A percentile compares a stretch with the other conserved stretches of the same genome.
Evolutionary conservation across 2,113 vertebrate genomes (phyloP).

Genomic region (Actenoides lindsayi): DNA sequence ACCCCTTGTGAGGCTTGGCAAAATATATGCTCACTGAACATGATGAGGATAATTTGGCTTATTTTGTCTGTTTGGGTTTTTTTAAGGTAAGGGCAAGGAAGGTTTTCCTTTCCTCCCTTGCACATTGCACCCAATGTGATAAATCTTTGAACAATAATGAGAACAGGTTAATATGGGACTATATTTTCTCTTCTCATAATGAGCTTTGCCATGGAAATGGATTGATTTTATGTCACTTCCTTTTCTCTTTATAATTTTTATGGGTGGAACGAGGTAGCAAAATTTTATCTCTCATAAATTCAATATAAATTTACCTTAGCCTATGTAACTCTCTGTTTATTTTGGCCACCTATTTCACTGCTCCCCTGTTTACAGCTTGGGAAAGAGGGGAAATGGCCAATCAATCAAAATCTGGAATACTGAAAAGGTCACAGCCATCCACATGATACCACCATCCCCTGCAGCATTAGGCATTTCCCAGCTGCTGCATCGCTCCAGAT

Average conservation of each 20-base stretch:
- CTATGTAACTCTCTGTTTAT: neutral
- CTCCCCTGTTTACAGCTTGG: neutral
- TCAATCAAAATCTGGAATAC: constrained; percentile 9
- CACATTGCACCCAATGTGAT: neutral
- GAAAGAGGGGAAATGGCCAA: neutral
- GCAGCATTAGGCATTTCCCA: neutral
- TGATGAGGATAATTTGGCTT: neutral
- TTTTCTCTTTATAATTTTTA: constrained; percentile 58
- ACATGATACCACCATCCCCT: neutral
- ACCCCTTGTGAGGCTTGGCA: neutral
- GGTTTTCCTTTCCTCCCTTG: constrained; percentile 5
- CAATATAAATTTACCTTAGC: constrained; percentile 1
- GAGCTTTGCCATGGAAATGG: constrained; percentile 50
- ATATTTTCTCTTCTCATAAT: constrained; percentile 57
- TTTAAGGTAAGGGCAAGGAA: neutral
- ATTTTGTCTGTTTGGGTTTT: neutral
- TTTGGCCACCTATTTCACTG: constrained; percentile 9
- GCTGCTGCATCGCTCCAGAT: neutral
- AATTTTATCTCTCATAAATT: constrained; percentile 38
- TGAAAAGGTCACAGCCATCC: constrained; percentile 19
- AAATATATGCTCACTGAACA: neutral
- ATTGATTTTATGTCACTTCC: constrained; percentile 63
- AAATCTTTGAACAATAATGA: constrained; percentile 55
- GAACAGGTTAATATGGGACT: constrained; percentile 48
- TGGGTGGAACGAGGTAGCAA: constrained; percentile 31